Evolutionary conservation across 2,888 invertebrate genomes (phyloP).

Genomic region (Drosophila macrospina): DNA sequence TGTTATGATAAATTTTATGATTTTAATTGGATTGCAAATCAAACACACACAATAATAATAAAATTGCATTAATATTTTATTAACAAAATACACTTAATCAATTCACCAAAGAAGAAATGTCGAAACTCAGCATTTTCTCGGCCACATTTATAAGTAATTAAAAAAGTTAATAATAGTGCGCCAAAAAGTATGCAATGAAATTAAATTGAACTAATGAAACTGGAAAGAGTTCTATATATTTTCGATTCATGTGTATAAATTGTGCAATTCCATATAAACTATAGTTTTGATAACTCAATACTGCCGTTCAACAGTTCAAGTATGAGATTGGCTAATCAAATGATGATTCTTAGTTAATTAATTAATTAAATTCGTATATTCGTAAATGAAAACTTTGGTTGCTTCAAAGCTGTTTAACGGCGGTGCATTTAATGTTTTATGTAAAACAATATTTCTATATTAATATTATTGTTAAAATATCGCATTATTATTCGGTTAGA

Average conservation of each 20-base stretch:
- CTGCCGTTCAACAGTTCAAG: conserved; percentile 35
- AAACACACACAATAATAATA: not conserved
- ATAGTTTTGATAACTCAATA: conserved; percentile 25
- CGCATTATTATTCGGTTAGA: conserved; percentile 23
- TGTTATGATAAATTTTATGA: conserved; percentile 18
- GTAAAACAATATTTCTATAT: not conserved
- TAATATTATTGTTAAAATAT: conserved; percentile 7
- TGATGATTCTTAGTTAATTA: not conserved
- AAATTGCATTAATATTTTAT: not conserved
- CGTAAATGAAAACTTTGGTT: not conserved
- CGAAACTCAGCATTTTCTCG: not conserved
- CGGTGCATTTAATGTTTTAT: conserved; percentile 40
- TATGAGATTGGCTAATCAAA: conserved; percentile 6
- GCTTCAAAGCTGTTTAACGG: conserved; percentile 38
- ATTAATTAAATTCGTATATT: not conserved
- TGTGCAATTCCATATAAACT: conserved; percentile 31
- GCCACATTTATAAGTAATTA: not conserved
- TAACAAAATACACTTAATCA: conserved; percentile 3
- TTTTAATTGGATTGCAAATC: conserved; percentile 14
- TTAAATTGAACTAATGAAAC: not conserved
- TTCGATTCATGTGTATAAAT: conserved; percentile 51
- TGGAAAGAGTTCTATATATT: conserved; percentile 19
- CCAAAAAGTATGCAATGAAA: conserved; percentile 12
- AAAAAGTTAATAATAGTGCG: not conserved
- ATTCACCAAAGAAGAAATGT: not conserved